Evolutionary conservation across 2,113 vertebrate species (phyloP).

Genomic region (Pseudonaja textilis): DNA sequence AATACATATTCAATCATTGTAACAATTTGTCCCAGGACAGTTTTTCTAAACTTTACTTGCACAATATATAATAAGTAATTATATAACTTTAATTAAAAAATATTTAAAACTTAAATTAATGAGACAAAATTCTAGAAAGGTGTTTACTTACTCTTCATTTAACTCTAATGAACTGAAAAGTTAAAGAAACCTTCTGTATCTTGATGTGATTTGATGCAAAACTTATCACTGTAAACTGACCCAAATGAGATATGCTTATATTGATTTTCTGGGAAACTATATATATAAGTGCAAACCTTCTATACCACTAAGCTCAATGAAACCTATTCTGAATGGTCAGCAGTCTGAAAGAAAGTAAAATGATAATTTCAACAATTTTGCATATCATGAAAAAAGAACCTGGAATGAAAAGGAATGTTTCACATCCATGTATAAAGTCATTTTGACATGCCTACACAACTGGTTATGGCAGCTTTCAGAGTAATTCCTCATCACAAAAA

Average conservation of each 20-base stretch:
- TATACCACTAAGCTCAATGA: constrained; percentile 48
- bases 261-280: constrained; percentile 62
- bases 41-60: background rate
- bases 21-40: background rate
- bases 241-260: constrained; percentile 59
- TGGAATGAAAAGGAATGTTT: constrained; percentile 47
- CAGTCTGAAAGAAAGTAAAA: constrained; percentile 55
- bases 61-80: background rate
- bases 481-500: constrained; percentile 70
- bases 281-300: constrained; percentile 45
- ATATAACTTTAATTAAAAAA: background rate
- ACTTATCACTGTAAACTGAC: constrained; percentile 45
- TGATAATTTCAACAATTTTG: constrained; percentile 63
- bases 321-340: constrained; percentile 51
- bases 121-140: constrained; percentile 66
- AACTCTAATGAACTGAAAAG: constrained; percentile 66
- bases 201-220: constrained; percentile 58
- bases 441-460: constrained; percentile 76
- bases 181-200: constrained; percentile 68
- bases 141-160: constrained; percentile 71
- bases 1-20: constrained; percentile 33
- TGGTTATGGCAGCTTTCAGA: constrained; percentile 76
- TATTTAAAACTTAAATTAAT: constrained; percentile 37
- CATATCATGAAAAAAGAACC: constrained; percentile 46
- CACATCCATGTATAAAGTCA: constrained; percentile 77